These are phyloP conservation scores for Gambelia wislizenii DNA, from an alignment of 2,797 vertebrate species.

Conservation along the genomic window DNA sequence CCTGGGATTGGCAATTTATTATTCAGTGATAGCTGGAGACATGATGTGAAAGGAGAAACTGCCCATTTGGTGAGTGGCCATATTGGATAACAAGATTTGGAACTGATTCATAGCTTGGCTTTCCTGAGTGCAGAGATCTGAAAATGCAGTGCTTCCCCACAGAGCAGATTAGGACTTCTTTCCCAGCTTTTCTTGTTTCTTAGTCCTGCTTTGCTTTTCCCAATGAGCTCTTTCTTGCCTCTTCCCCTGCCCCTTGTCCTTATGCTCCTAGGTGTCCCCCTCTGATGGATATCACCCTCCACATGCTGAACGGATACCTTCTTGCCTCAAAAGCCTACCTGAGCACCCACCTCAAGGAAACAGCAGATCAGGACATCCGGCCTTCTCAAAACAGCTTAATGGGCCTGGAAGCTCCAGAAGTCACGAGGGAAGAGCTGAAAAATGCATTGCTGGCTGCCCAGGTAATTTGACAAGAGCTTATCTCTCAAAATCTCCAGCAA, in stretches of 20 bases:
- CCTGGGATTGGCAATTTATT: neutral
- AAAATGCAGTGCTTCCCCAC: neutral
- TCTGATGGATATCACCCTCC: conserved; percentile 95
- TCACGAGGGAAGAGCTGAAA: conserved; percentile 97
- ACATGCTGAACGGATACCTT: conserved; percentile 97
- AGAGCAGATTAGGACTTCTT: neutral
- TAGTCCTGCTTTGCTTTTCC: conserved; percentile 7
- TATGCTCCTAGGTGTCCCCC: conserved; percentile 87
- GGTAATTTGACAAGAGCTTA: conserved; percentile 75
- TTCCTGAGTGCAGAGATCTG: neutral
- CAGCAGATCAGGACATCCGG: conserved; percentile 90
- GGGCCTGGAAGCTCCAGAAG: conserved; percentile 91
- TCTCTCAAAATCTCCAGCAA: neutral
- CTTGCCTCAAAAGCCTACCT: conserved; percentile 96
- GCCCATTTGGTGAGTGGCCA: neutral
- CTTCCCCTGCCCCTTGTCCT: neutral
- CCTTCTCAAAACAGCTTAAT: conserved; percentile 88
- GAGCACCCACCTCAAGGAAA: conserved; percentile 95
- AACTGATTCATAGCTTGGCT: neutral
- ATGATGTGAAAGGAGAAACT: neutral
- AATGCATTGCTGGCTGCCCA: conserved; percentile 96
- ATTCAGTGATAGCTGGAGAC: neutral
- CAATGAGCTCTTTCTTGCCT: conserved; percentile 7
- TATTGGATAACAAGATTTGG: neutral
- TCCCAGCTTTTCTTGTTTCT: neutral